Percentiles rank a stretch among this genome's conserved stretches.
These are phyloP conservation scores for Balaeniceps rex DNA, from an alignment of 2,113 vertebrate species.

Conservation along the genomic window DNA sequence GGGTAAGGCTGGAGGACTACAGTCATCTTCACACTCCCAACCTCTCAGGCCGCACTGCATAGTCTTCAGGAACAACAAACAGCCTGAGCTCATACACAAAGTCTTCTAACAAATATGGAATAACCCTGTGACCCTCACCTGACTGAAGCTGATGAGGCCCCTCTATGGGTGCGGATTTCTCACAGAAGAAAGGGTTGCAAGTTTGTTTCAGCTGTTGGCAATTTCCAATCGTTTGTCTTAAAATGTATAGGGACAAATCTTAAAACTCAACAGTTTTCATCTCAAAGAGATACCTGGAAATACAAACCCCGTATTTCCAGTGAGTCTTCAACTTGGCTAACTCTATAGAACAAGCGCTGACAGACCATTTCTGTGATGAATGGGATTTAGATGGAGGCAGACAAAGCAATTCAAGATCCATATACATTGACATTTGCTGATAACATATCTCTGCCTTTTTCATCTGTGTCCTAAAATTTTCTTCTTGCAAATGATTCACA, in stretches of 20 bases:
- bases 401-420: not conserved
- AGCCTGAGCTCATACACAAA: not conserved
- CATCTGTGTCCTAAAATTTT: not conserved
- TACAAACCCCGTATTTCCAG: not conserved
- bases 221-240: not conserved
- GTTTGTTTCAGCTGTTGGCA: not conserved
- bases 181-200: not conserved
- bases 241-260: not conserved
- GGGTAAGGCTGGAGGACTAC: not conserved
- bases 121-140: not conserved
- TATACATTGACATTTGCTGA: not conserved
- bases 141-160: not conserved
- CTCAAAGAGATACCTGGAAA: not conserved
- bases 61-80: not conserved
- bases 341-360: not conserved
- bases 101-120: not conserved
- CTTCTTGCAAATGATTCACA: not conserved
- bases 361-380: not conserved
- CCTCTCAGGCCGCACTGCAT: fast-evolving
- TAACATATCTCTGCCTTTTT: not conserved
- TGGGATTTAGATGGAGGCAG: not conserved
- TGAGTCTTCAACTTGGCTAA: not conserved
- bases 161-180: not conserved
- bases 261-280: not conserved
- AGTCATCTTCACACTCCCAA: not conserved